Percentiles rank a stretch among this genome's conserved stretches.
Evolutionary conservation across 2,797 vertebrate genomes (phyloP).

Genomic region (Hapalemur alaotrensis): DNA sequence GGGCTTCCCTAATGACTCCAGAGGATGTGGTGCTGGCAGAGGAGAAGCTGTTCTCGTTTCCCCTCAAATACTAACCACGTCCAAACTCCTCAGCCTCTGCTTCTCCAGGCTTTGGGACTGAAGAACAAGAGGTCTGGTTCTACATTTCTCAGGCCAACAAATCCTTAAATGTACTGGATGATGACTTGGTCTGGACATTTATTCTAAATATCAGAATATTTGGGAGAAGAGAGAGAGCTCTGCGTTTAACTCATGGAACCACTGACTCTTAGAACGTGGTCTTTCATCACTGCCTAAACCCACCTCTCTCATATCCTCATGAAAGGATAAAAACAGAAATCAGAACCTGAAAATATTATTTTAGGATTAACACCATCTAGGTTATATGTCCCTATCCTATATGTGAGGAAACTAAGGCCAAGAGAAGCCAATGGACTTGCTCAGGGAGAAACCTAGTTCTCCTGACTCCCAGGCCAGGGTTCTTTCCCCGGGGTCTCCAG

Average conservation of each 20-base stretch:
- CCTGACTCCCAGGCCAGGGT: neutral
- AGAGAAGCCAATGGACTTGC: neutral
- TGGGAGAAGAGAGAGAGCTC: neutral
- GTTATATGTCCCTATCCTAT: neutral
- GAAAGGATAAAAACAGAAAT: conserved; percentile 22
- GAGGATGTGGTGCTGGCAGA: neutral
- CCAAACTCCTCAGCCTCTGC: neutral
- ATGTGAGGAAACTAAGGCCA: neutral
- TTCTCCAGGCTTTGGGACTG: neutral
- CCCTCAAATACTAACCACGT: neutral
- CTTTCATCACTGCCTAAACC: neutral
- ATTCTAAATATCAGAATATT: conserved; percentile 21
- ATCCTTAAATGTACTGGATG: neutral
- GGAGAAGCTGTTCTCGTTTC: neutral
- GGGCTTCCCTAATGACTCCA: neutral
- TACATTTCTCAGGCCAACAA: conserved; percentile 7
- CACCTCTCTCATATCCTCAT: neutral
- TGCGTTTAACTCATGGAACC: neutral
- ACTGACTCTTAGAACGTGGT: neutral
- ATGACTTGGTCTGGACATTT: neutral
- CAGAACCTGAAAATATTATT: conserved; percentile 7
- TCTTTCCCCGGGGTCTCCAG: neutral
- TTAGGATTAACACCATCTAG: neutral
- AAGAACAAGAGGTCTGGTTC: neutral
- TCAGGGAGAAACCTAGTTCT: neutral